Evolutionary conservation across 2,888 invertebrate species (phyloP).

Genomic region (Allolobophora icterica): DNA sequence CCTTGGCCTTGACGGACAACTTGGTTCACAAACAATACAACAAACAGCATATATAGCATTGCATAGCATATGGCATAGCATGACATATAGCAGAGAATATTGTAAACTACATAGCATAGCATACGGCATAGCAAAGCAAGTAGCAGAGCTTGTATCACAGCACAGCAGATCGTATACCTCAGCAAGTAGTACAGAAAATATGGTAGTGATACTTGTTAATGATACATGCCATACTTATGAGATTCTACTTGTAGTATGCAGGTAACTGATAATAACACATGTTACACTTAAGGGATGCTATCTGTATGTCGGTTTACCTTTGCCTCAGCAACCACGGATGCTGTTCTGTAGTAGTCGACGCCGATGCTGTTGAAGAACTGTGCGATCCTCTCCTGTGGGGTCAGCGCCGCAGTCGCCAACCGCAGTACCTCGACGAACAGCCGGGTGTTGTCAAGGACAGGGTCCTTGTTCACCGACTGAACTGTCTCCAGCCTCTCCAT

Average conservation of each 20-base stretch:
- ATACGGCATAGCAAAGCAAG: too few relatives aligned
- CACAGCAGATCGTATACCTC: too few relatives aligned
- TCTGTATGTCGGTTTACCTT: slow-evolving; percentile 50
- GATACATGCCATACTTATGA: too few relatives aligned
- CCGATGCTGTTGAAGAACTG: slow-evolving; percentile 55
- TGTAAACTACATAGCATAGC: too few relatives aligned
- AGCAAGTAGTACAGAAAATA: too few relatives aligned
- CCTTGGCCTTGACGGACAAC: slow-evolving; percentile 52
- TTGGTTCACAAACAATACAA: slow-evolving; percentile 44
- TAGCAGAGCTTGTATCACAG: too few relatives aligned
- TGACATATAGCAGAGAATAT: not conserved
- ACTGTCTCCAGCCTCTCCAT: slow-evolving; percentile 47
- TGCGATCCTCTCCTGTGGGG: slow-evolving; percentile 52
- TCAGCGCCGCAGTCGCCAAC: slow-evolving; percentile 50
- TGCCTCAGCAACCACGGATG: slow-evolving; percentile 55
- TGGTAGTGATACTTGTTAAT: too few relatives aligned
- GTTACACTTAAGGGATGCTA: not conserved
- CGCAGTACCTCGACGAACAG: slow-evolving; percentile 52
- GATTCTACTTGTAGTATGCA: too few relatives aligned
- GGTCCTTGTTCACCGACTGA: slow-evolving; percentile 51
- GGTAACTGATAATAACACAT: not conserved
- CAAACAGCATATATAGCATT: not conserved
- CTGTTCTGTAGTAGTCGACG: slow-evolving; percentile 57
- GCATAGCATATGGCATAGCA: not conserved
- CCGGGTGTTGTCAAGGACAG: slow-evolving; percentile 54